phyloP scores from a whole-genome alignment of 2,797 vertebrate genomes.

The Bovichtus diacanthus region DNA sequence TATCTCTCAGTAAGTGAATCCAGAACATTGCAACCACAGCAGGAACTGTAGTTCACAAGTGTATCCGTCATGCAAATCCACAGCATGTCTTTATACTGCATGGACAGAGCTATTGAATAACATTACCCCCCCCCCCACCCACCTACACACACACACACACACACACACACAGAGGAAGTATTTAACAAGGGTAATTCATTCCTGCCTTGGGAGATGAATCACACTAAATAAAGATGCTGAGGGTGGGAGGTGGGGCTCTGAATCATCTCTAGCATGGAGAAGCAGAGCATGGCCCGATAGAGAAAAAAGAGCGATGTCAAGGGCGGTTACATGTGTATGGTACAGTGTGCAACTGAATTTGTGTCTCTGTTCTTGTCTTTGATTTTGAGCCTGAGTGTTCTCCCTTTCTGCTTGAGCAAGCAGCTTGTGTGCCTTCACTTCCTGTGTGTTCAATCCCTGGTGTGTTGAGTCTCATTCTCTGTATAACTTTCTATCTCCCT shows the following conservation, averaged over 20 bases:
- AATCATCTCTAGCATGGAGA: constrained; percentile 38
- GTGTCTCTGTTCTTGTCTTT: constrained; percentile 13
- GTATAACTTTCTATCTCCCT: constrained; percentile 11
- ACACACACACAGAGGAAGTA: background rate
- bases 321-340: constrained; percentile 1
- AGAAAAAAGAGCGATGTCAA: constrained; percentile 21
- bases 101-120: constrained; percentile 6
- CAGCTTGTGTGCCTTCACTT: constrained; percentile 41
- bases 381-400: constrained; percentile 17
- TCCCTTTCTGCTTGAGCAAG: constrained; percentile 31
- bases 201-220: constrained; percentile 40
- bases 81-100: constrained; percentile 11
- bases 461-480: constrained; percentile 27
- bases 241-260: constrained; percentile 14
- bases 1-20: constrained; percentile 28
- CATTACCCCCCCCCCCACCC: background rate
- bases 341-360: constrained; percentile 4
- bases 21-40: constrained; percentile 28
- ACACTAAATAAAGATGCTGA: constrained; percentile 40
- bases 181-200: constrained; percentile 35
- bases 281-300: background rate
- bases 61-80: constrained; percentile 40
- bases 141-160: too few relatives aligned
- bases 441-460: constrained; percentile 30
- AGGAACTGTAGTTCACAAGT: constrained; percentile 39